These are phyloP conservation scores for Austrofundulus limnaeus DNA, from an alignment of 2,113 vertebrate species.

Conservation along the genomic window DNA sequence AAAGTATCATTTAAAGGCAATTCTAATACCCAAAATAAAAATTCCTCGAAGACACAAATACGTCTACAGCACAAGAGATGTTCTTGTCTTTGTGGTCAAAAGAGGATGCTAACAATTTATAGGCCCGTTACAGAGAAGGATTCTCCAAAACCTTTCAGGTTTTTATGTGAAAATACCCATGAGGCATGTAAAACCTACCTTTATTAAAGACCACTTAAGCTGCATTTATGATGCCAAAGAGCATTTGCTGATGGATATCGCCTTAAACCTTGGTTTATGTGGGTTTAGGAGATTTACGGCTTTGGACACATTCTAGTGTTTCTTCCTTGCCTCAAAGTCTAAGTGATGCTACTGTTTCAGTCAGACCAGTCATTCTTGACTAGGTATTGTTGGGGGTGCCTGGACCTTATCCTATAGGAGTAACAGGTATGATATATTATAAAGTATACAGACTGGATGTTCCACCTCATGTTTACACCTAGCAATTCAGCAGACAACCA, in stretches of 20 bases:
- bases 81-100: constrained; percentile 43
- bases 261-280: constrained; percentile 32
- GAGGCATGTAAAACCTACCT: constrained; percentile 61
- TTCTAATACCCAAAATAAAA: constrained; percentile 24
- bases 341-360: constrained; percentile 11
- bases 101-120: constrained; percentile 50
- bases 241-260: constrained; percentile 40
- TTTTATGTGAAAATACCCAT: constrained; percentile 60
- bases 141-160: constrained; percentile 48
- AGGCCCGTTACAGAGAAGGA: constrained; percentile 41
- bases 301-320: not conserved
- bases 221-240: constrained; percentile 54
- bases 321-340: not conserved
- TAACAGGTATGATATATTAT: too few species aligned
- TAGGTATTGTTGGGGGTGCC: not conserved
- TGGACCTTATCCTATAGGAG: too few species aligned
- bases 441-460: not conserved
- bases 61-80: constrained; percentile 12
- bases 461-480: constrained; percentile 4
- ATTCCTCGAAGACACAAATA: constrained; percentile 19
- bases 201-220: constrained; percentile 73
- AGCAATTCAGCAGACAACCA: constrained; percentile 1
- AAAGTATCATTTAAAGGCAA: constrained; percentile 18
- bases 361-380: not conserved
- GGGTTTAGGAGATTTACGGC: constrained; percentile 41